Conservation (phyloP, 1,140 invertebrate species). For the Zaprionus tsacasi region DNA sequence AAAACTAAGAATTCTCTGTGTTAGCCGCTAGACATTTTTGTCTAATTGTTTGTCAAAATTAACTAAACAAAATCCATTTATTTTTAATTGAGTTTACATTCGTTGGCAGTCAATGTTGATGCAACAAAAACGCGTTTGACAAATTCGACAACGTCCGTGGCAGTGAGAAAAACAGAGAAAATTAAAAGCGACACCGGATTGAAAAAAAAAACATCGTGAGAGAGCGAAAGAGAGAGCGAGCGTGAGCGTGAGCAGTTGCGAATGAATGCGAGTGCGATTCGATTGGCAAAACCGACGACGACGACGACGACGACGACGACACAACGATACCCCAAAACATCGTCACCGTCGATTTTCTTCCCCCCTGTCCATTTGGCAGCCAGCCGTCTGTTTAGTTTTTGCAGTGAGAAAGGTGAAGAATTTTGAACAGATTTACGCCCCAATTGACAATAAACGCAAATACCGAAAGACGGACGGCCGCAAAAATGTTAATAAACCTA, state of each 20-base stretch:
- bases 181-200: constrained; percentile 16
- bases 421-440: constrained; percentile 40
- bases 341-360: constrained; percentile 51
- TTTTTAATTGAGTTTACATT: background rate
- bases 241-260: constrained; percentile 19
- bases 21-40: constrained; percentile 31
- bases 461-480: constrained; percentile 30
- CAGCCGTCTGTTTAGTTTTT: constrained; percentile 41
- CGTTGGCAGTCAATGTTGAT: constrained; percentile 15
- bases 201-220: constrained; percentile 24
- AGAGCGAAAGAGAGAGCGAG: constrained; percentile 36
- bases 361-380: constrained; percentile 15
- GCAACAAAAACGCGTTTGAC: background rate
- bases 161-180: background rate
- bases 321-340: constrained; percentile 39
- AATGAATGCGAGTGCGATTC: constrained; percentile 24
- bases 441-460: constrained; percentile 37
- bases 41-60: constrained; percentile 39
- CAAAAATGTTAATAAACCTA: constrained; percentile 90
- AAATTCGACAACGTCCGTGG: constrained; percentile 1
- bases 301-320: constrained; percentile 10
- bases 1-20: constrained; percentile 20
- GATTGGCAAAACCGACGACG: constrained; percentile 47
- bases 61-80: constrained; percentile 16
- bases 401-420: constrained; percentile 48